Evolutionary conservation across 2,797 vertebrate genomes (phyloP).

Genomic region (Manis crassicaudata): DNA sequence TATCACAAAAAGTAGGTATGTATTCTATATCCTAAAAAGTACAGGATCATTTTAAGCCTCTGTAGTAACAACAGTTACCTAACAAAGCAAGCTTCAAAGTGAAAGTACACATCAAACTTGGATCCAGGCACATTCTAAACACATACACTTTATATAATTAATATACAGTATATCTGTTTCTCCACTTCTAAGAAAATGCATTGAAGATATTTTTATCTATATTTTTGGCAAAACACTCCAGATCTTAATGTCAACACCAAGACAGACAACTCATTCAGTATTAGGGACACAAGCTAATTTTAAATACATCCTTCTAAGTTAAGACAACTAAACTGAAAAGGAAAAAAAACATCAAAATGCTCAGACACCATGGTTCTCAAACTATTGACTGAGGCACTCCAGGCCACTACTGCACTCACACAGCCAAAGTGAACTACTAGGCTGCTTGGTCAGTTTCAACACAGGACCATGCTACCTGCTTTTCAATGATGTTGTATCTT

Average conservation of each 20-base stretch:
- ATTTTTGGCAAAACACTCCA: neutral
- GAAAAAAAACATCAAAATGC: neutral
- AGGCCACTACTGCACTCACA: neutral
- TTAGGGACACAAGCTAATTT: neutral
- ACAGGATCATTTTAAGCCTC: neutral
- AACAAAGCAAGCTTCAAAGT: neutral
- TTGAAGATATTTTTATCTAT: neutral
- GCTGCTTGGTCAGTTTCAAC: neutral
- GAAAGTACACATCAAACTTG: neutral
- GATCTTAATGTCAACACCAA: neutral
- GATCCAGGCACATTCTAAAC: neutral
- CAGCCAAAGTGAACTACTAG: neutral
- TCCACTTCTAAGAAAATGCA: neutral
- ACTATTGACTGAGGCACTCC: neutral
- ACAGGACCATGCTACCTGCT: neutral
- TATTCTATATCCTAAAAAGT: conserved; percentile 6
- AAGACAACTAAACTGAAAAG: neutral
- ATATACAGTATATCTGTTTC: rapidly evolving
- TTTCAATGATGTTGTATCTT: neutral
- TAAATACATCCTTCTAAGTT: neutral
- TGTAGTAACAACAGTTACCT: neutral
- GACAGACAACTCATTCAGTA: neutral
- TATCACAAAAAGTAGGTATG: neutral
- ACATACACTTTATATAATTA: neutral
- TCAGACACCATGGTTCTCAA: neutral